phyloP scores from a whole-genome alignment of 2,797 vertebrate species.

The Taenioides sp. region DNA sequence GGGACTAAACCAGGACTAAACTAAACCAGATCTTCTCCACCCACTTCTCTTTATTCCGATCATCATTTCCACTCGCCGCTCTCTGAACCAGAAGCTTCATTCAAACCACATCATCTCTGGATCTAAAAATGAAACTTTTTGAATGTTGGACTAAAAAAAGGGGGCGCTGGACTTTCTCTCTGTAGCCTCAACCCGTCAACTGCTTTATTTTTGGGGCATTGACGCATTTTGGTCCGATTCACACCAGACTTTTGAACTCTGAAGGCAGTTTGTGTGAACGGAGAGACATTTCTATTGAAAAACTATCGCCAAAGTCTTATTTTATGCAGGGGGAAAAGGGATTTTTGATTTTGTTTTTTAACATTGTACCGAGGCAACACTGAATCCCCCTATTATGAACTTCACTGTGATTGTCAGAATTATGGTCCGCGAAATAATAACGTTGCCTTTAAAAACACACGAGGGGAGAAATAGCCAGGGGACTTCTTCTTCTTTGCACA shows the following conservation, averaged over 20 bases:
- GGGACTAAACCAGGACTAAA: neutral
- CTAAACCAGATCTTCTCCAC: neutral
- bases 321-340: conserved; percentile 75
- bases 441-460: conserved; percentile 79
- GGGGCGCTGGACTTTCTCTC: conserved; percentile 1
- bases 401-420: conserved; percentile 83
- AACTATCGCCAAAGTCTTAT: conserved; percentile 77
- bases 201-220: conserved; percentile 7
- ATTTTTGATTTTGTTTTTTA: conserved; percentile 42
- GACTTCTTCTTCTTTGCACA: conserved; percentile 65
- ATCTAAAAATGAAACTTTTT: neutral
- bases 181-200: conserved; percentile 28
- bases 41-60: neutral
- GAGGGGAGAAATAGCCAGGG: conserved; percentile 23
- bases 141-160: neutral
- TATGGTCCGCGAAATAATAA: conserved; percentile 54
- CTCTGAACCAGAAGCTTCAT: neutral
- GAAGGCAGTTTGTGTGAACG: conserved; percentile 27
- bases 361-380: conserved; percentile 55
- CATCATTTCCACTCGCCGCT: neutral
- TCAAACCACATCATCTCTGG: conserved; percentile 3
- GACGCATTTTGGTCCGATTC: conserved; percentile 37
- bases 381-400: conserved; percentile 32
- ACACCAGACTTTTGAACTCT: conserved; percentile 18
- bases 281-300: conserved; percentile 42